Evolutionary conservation across 2,113 vertebrate species (phyloP), one percentile per base, ranked within the genome.

Genomic region (Antennarius striatus): DNA sequence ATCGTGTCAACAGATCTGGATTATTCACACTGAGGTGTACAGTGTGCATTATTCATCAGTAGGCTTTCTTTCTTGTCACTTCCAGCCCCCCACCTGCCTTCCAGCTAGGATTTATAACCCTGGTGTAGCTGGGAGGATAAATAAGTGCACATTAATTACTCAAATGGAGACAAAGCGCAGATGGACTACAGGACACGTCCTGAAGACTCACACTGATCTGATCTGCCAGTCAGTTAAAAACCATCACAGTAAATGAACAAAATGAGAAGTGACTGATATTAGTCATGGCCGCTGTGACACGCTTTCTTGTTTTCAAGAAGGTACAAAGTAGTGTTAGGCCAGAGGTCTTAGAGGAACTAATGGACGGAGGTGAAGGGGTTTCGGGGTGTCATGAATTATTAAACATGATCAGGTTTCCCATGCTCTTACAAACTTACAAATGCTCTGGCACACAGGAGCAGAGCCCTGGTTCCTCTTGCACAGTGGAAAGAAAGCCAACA

Each of bases 401-500:
- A 52, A 93, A 69, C 47, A 54, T 63, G 78, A 85, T 93, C 90
- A 43, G 60, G 84, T 93, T 90, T 90, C 91, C 28, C 3, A 4
- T 50, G 66, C 55, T 69, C 68, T 74, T 52, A 45, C 54, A 40
- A 3, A 30, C 53, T 10, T 80, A 80, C 56, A 88, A 83, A 83
- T 66, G 62, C 59, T 61, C 6, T 0, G 29, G 47, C 71, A 32
- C 56, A 73, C 36, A 4, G 66, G 47, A 67, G 71, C 49, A 36
- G 52, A 22, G 36, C 51, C 28, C 62, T 61, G 79, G 80, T 90
- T 89, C 68, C 67, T 88, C 84, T 90, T 88, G 82, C 86, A 86
- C 66, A 69, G 86, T 84, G 89, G 91, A 93, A 92, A 91, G 91
- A 91, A 93, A 93, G 79, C 79, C 72, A 90, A 92, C 87, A 92